Evolutionary conservation across 2,888 invertebrate species (phyloP), one percentile per base, ranked within the genome.

Genomic region (Lithophane socia): DNA sequence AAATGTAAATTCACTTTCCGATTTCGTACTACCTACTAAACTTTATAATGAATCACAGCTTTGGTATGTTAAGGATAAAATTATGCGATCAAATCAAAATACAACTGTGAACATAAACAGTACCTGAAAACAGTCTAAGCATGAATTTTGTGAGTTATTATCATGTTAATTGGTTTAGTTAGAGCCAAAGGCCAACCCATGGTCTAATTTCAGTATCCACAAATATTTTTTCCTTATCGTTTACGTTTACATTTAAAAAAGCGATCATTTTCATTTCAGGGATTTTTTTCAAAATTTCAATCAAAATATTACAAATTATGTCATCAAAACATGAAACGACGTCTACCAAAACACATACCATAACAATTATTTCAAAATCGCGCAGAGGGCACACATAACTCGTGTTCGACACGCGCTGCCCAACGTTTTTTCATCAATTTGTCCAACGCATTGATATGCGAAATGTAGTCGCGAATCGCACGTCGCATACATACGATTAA

Each of bases 401-500:
- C 78, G 91, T 91, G 92, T 91, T 88, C 88, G 91, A 93, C 94
- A 94, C 95, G 94, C 93, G 94, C 91, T 82, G 77, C 82, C 76
- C 91, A 89, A 83, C 87, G 89, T 92, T 94, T 95, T 96, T 95
- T 94, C 93, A 94, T 95, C 94, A 95, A 96, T 95, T 93, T 93
- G 92, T 92, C 92, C 88, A 89, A 80, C 94, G 88, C 95, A 96
- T 96, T 96, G 95, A 96, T 96, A 96, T 96, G 96, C 96, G 94
- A 94, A 96, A 95, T 94, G 95, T 90, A 92, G 86, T 87, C 92
- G 93, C 91, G 92, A 92, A 92, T 94, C 95, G 96, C 96, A 94
- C 94, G 93, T 92, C 88, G 96, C 94, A 96, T 96, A 96, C 96
- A 96, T 96, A 96, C 94, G 94, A 96, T 95, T 95, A 95, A 96